These are phyloP conservation scores for Tetramorium bicarinatum DNA, from an alignment of 2,888 invertebrate genomes.

Conservation along the genomic window DNA sequence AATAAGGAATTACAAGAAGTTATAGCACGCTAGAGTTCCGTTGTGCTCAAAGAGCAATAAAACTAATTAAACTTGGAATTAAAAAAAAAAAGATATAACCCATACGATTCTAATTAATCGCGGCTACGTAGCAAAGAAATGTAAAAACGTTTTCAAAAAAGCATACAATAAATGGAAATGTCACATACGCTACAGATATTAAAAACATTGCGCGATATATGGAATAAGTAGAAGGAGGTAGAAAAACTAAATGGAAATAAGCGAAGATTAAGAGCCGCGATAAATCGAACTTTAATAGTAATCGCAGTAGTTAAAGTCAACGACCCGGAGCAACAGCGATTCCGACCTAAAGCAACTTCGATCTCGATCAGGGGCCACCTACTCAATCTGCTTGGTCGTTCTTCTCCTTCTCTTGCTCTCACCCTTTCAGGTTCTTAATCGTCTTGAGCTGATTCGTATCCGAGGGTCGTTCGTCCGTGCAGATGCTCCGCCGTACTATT, in stretches of 20 bases:
- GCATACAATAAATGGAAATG: not conserved
- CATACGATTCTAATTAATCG: not conserved
- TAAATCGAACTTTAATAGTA: conserved; percentile 13
- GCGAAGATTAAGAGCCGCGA: not conserved
- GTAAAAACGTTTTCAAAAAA: not conserved
- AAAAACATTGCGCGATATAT: not conserved
- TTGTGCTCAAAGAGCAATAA: not conserved
- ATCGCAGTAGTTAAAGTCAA: conserved; percentile 34
- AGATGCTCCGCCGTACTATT: conserved; percentile 66
- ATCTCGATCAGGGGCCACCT: conserved; percentile 54
- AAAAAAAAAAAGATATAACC: not conserved
- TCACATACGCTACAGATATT: not conserved
- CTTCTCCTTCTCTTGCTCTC: not conserved
- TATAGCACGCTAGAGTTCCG: not conserved
- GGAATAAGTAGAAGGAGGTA: not conserved
- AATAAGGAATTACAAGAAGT: conserved; percentile 23
- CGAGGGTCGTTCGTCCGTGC: conserved; percentile 64
- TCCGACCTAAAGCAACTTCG: conserved; percentile 57
- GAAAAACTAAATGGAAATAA: conserved; percentile 5
- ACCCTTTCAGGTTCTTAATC: conserved; percentile 67
- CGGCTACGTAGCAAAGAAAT: not conserved
- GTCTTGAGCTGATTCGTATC: conserved; percentile 68
- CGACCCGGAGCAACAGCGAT: conserved; percentile 38
- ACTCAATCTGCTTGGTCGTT: conserved; percentile 41
- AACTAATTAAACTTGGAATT: not conserved